phyloP scores from a whole-genome alignment of 1,140 invertebrate species.

The Pseudomyrmex pallidus region DNA sequence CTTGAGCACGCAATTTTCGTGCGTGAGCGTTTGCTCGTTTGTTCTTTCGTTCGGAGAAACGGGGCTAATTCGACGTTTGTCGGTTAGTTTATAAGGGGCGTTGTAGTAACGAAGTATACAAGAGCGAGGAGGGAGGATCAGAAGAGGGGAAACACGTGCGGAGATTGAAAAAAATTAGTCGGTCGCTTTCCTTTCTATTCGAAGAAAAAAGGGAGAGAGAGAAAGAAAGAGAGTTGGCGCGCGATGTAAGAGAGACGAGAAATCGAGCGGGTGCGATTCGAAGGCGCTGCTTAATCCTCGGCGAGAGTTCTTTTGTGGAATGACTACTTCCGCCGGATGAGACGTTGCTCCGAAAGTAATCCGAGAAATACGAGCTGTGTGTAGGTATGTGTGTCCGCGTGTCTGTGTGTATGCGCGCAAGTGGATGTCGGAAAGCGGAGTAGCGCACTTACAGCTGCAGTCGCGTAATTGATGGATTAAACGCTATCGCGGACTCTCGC shows the following conservation, averaged over 20 bases:
- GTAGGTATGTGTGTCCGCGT: too few relatives aligned
- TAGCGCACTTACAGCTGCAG: constrained; percentile 37
- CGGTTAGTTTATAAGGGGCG: constrained; percentile 5
- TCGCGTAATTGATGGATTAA: constrained; percentile 50
- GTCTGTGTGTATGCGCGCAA: too few relatives aligned
- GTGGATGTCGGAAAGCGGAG: background rate
- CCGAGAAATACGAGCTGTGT: constrained; percentile 28
- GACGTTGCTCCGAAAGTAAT: constrained; percentile 46
- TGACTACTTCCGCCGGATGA: constrained; percentile 48
- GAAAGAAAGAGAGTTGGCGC: background rate
- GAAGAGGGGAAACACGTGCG: constrained; percentile 37
- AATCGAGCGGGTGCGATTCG: background rate
- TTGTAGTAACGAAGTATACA: background rate
- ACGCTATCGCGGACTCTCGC: constrained; percentile 23
- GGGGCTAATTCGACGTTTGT: constrained; percentile 17
- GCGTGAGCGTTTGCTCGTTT: background rate
- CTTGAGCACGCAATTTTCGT: constrained; percentile 38
- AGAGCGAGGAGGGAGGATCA: background rate
- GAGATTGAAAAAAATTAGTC: constrained; percentile 53
- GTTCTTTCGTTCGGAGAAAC: constrained; percentile 18
- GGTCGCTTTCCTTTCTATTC: background rate
- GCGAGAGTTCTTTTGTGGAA: constrained; percentile 45
- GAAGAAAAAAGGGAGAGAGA: background rate
- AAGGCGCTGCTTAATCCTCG: constrained; percentile 37
- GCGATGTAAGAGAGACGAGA: background rate